A percentile compares a stretch with the other conserved stretches of the same genome.
phyloP scores from a whole-genome alignment of 2,888 invertebrate species.

The Agrotis clavis region DNA sequence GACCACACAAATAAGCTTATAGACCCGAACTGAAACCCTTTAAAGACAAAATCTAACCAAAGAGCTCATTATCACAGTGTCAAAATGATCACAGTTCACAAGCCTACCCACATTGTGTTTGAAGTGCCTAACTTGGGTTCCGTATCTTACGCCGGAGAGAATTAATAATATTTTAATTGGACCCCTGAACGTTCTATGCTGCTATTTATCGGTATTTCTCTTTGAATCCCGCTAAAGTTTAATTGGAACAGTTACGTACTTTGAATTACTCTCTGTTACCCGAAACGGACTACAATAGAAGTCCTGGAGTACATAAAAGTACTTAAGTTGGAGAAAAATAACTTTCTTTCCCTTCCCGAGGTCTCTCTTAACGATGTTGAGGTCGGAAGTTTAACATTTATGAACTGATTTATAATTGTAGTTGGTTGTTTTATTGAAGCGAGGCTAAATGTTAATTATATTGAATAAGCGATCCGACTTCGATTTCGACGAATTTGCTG shows the following conservation, averaged over 20 bases:
- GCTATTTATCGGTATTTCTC: constrained; percentile 63
- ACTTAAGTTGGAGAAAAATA: constrained; percentile 36
- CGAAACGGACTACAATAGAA: constrained; percentile 44
- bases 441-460: neutral
- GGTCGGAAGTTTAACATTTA: constrained; percentile 11
- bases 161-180: constrained; percentile 67
- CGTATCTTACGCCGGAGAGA: constrained; percentile 42
- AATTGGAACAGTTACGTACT: constrained; percentile 56
- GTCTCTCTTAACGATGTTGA: constrained; percentile 16
- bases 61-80: constrained; percentile 47
- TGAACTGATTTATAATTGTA: constrained; percentile 2
- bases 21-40: neutral
- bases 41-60: constrained; percentile 8
- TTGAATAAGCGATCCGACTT: too few species aligned
- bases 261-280: constrained; percentile 33
- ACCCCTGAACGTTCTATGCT: constrained; percentile 44
- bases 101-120: constrained; percentile 35
- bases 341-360: constrained; percentile 1
- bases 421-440: constrained; percentile 3
- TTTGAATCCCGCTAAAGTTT: constrained; percentile 62
- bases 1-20: neutral
- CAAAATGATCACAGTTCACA: constrained; percentile 55
- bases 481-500: too few species aligned
- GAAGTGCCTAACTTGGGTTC: constrained; percentile 42
- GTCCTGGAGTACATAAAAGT: constrained; percentile 12